Evolutionary conservation across 2,113 vertebrate species (phyloP), one percentile per base, ranked within the genome.

Genomic region (Solea solea): DNA sequence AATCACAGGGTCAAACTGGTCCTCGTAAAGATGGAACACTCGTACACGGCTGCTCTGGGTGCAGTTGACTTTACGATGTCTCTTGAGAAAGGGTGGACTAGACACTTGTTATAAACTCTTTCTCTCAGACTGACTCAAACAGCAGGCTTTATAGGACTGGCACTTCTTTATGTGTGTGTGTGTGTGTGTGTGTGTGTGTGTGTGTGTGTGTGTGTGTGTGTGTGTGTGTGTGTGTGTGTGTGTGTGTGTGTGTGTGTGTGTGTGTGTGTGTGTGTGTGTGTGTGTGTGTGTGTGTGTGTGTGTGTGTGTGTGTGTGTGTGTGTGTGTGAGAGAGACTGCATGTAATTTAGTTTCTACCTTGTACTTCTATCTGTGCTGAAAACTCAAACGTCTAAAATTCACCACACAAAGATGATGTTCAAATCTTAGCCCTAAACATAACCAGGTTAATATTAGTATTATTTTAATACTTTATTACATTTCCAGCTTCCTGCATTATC

Each of bases 81-180:
- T 72, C 5, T 48, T 41, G 80, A 77, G 62, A 76, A 62, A 72
- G 58, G 65, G 68, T 56, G 64, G 74, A 71, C 64, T 52, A 79
- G 78, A 83, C 76, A 54, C 50, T 44, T 15, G 64, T 81, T 77
- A 56, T 80, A 85, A 86, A 87, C 53, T 74, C 34, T 52, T 55
- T 76, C 39, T 82, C 54, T 62, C 42, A 59, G 68, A 14, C 66
- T 72, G 74, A 82, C 62, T 84, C 82, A 85, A 62, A 63, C 69
- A 42, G 9, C 34, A 58, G 50, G 40, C 66, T 86, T 86, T 82
- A 80, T 60, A 67, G 68, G 69, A 39, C 55, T 78, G 67, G 74
- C 67, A 74, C 46, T 41, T 39, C 58, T 67, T 52, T 77, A n/a
- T 69, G 51, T 77, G 58, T 70, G 65, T 66, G 27, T 15, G 25